Evolutionary conservation across 1,140 invertebrate species (phyloP), one percentile per base, ranked within the genome.

Genomic region (Drosophila pachea): DNA sequence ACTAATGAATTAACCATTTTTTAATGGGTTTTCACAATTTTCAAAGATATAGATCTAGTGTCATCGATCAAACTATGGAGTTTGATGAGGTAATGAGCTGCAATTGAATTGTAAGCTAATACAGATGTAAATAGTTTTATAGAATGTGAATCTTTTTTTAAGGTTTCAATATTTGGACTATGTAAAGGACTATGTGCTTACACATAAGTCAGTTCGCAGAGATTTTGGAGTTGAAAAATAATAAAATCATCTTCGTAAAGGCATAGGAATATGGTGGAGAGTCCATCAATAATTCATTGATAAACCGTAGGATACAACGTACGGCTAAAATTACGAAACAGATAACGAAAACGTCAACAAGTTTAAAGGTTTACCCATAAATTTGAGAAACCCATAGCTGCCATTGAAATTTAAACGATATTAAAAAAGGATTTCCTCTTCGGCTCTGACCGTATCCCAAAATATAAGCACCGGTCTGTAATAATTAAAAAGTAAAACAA

Each of bases 351-450:
- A 84, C 84, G 79, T 83, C 79, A 84, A 83, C 79, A 83, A 69
- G 59, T 79, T 59, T 76, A 50, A 32, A 76, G 65, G n/a, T 60
- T 60, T 50, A 64, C 45, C 60, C 81, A 84, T 83, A 83, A 83
- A 83, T 83, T 83, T 76, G 74, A 48, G 53, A 16, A 14, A 49
- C 55, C 56, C 55, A 47, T 43, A 64, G 32, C 33, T 63, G 47
- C 32, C 63, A 40, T 14, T 43, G 29, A 47, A 43, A 16, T 61
- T 78, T 78, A 61, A 64, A 48, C 65, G 74, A 83, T 83, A 83
- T 83, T 83, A 84, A 79, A 84, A 83, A 83, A 83, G 79, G 79
- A 83, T 83, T 83, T 84, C 79, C 79, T 70, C 22, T 78, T 73
- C 67, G 75, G 69, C 78, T 77, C 59, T 66, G 55, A 22, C 67